phyloP scores from a whole-genome alignment of 2,888 invertebrate genomes.

The Esperia sulphurella region DNA sequence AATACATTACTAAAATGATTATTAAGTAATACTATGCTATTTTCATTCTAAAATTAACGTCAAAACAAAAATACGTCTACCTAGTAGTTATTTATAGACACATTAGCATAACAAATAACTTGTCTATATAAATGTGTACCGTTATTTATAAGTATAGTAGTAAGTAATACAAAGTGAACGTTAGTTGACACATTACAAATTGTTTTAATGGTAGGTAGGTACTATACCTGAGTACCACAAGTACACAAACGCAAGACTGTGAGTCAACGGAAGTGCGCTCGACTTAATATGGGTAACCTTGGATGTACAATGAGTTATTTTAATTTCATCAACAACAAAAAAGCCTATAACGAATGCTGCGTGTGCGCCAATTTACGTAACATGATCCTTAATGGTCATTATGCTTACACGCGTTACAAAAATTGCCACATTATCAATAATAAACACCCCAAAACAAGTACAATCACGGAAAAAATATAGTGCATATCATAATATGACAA shows the following conservation, averaged over 20 bases:
- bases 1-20: too few relatives aligned
- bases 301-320: slow-evolving; percentile 57
- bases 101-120: too few relatives aligned
- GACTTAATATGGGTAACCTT: slow-evolving; percentile 71
- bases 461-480: slow-evolving; percentile 1
- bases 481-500: slow-evolving; percentile 21
- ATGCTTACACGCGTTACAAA: slow-evolving; percentile 26
- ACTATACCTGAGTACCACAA: slow-evolving; percentile 1
- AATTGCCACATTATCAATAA: slow-evolving; percentile 29
- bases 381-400: slow-evolving; percentile 22
- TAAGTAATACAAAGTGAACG: background rate
- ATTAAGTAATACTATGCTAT: too few relatives aligned
- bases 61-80: too few relatives aligned
- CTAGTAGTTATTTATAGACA: too few relatives aligned
- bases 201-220: background rate
- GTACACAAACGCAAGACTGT: slow-evolving; percentile 11
- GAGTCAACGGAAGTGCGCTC: slow-evolving; percentile 52
- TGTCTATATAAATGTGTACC: too few relatives aligned
- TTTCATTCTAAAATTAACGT: too few relatives aligned
- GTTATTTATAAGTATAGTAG: too few relatives aligned
- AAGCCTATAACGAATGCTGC: slow-evolving; percentile 30
- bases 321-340: slow-evolving; percentile 50
- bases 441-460: slow-evolving; percentile 13
- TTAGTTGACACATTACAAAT: background rate
- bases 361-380: slow-evolving; percentile 42